Evolutionary conservation across 2,797 vertebrate genomes (phyloP).

Genomic region (Myiotriccus ornatus): DNA sequence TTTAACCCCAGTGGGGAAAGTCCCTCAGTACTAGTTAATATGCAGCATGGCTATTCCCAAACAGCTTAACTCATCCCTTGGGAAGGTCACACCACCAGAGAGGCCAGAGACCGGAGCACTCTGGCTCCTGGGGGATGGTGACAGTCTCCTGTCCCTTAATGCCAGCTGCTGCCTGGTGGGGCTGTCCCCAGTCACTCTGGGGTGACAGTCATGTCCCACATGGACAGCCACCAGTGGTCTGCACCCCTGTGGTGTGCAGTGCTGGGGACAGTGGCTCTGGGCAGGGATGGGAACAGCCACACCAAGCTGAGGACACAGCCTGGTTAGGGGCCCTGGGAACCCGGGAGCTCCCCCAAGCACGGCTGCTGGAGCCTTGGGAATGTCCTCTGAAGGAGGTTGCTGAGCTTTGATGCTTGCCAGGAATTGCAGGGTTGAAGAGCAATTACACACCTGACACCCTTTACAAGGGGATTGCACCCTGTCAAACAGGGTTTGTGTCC

Average conservation of each 20-base stretch:
- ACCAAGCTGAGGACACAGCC: not conserved
- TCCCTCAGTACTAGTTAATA: not conserved
- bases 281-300: not conserved
- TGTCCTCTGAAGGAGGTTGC: not conserved
- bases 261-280: not conserved
- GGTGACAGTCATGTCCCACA: fast-evolving
- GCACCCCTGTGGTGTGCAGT: not conserved
- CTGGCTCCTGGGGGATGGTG: not conserved
- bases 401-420: not conserved
- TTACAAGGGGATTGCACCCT: not conserved
- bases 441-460: not conserved
- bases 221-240: not conserved
- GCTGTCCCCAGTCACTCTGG: not conserved
- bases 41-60: not conserved
- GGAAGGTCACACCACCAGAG: not conserved
- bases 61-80: not conserved
- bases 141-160: not conserved
- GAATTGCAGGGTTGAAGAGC: not conserved
- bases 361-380: not conserved
- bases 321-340: not conserved
- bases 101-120: not conserved
- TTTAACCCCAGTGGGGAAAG: not conserved
- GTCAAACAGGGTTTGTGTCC: not conserved
- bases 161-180: not conserved
- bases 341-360: not conserved